Conservation (phyloP, 2,888 invertebrate species). For the Alitta virens region DNA sequence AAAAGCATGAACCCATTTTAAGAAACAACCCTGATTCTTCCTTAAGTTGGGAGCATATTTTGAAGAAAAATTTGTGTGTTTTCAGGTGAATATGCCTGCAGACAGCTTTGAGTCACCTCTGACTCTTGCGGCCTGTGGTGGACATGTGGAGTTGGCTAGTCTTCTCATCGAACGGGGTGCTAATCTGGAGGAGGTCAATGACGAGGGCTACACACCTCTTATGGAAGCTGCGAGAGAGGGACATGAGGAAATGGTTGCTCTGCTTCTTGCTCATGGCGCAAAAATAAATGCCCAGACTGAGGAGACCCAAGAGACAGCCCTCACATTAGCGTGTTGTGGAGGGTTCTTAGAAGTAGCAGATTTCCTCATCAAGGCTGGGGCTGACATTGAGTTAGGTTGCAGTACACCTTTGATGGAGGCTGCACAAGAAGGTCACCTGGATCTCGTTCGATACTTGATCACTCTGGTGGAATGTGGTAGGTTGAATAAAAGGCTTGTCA, state of each 20-base stretch:
- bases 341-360: conserved; percentile 89
- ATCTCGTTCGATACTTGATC: conserved; percentile 69
- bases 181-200: conserved; percentile 98
- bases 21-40: too few species aligned
- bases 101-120: conserved; percentile 99
- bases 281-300: conserved; percentile 98
- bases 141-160: conserved; percentile 95
- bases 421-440: conserved; percentile 94
- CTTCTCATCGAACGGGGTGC: conserved; percentile 94
- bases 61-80: not conserved
- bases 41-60: not conserved
- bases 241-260: conserved; percentile 96
- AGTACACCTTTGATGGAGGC: conserved; percentile 99
- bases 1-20: too few species aligned
- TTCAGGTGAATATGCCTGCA: conserved; percentile 91
- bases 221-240: conserved; percentile 99
- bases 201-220: conserved; percentile 97
- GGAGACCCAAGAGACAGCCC: conserved; percentile 94
- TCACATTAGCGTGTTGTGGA: conserved; percentile 95
- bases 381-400: conserved; percentile 84
- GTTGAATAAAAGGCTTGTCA: too few species aligned
- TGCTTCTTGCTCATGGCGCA: conserved; percentile 88
- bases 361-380: conserved; percentile 91
- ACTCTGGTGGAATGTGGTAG: conserved; percentile 35
- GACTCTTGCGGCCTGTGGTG: conserved; percentile 96